phyloP scores from a whole-genome alignment of 92 coral and sea anemone genomes.

The Desmophyllum pertusum region DNA sequence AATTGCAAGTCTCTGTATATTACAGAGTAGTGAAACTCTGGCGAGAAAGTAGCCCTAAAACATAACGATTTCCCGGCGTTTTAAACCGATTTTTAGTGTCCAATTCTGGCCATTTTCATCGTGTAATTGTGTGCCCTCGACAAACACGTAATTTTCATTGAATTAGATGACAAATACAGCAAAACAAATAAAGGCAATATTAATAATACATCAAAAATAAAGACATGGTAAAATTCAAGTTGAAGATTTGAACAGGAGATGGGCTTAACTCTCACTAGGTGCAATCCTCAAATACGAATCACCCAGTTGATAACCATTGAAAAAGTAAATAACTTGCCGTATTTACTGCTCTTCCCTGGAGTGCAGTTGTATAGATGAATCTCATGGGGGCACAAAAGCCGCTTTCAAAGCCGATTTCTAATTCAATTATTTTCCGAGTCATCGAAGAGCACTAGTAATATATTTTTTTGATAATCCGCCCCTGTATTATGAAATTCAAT shows the following conservation, averaged over 20 bases:
- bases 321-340: constrained; percentile 11
- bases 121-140: background rate
- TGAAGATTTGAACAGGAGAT: constrained; percentile 27
- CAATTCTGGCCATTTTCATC: background rate
- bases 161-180: constrained; percentile 60
- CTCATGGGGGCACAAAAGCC: constrained; percentile 20
- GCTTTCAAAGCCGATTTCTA: constrained; percentile 22
- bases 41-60: background rate
- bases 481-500: background rate
- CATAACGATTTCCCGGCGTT: background rate
- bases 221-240: constrained; percentile 58
- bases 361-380: background rate
- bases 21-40: constrained; percentile 1
- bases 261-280: constrained; percentile 2
- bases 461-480: background rate
- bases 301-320: constrained; percentile 13
- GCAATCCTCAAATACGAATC: constrained; percentile 8
- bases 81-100: background rate
- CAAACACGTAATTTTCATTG: constrained; percentile 34
- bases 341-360: constrained; percentile 18
- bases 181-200: constrained; percentile 56
- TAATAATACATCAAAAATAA: constrained; percentile 67
- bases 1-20: constrained; percentile 39
- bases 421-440: constrained; percentile 45
- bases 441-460: constrained; percentile 10